Conservation (phyloP, 2,888 invertebrate genomes). For the Sepiola atlantica region DNA sequence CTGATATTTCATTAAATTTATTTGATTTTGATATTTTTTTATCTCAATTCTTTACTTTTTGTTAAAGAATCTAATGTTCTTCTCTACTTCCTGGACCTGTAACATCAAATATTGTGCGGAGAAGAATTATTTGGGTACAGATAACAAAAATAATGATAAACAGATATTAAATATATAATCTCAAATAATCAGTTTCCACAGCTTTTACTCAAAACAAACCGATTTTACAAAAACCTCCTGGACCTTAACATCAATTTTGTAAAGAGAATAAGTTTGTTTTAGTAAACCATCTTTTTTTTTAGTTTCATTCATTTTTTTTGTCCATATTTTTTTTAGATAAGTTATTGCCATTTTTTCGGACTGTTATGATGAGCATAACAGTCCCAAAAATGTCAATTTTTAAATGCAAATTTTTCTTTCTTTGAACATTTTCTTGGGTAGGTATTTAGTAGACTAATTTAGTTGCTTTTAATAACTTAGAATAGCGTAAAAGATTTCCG, state of each 20-base stretch:
- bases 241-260: not conserved
- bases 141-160: not conserved
- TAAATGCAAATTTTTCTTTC: not conserved
- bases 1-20: not conserved
- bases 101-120: slow-evolving; percentile 21
- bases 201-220: not conserved
- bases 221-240: no score
- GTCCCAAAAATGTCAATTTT: not conserved
- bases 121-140: not conserved
- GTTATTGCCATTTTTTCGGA: no score
- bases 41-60: not conserved
- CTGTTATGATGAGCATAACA: no score
- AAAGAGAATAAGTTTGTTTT: not conserved
- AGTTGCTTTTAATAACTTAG: not conserved
- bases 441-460: not conserved
- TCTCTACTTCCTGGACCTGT: not conserved
- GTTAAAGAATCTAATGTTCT: not conserved
- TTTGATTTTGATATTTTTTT: not conserved
- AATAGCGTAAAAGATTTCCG: not conserved
- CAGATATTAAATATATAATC: not conserved
- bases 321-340: no score
- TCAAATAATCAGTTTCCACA: not conserved
- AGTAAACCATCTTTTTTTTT: not conserved
- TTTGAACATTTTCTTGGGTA: not conserved
- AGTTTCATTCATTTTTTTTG: no score